Conservation (phyloP, 2,888 invertebrate species). For the Phyllotreta striolata region DNA sequence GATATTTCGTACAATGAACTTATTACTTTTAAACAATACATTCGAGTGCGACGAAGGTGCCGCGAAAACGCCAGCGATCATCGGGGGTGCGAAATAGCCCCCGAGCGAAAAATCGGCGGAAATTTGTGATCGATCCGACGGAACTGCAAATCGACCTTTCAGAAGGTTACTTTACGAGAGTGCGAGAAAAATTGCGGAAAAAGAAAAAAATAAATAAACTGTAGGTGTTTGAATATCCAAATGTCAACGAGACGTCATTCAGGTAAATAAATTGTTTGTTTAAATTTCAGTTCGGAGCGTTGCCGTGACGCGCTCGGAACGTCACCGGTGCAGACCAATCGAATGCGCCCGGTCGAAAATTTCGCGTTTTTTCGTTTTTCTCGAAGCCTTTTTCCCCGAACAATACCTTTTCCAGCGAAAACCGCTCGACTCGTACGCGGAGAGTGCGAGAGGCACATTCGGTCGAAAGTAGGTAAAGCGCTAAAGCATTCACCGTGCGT, state of each 20-base stretch:
- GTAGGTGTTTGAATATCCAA: slow-evolving; percentile 5
- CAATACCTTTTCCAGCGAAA: slow-evolving; percentile 3
- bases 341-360: not conserved
- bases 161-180: not conserved
- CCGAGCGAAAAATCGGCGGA: too few relatives aligned
- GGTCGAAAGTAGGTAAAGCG: slow-evolving; percentile 20
- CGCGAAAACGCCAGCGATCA: slow-evolving; percentile 13
- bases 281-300: not conserved
- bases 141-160: slow-evolving; percentile 7
- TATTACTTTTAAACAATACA: slow-evolving; percentile 37
- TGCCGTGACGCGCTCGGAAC: slow-evolving; percentile 8
- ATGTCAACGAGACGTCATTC: slow-evolving; percentile 2
- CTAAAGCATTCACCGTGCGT: slow-evolving; percentile 5
- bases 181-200: not conserved
- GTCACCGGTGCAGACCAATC: not conserved
- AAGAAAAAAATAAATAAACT: slow-evolving; percentile 13
- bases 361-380: slow-evolving; percentile 1
- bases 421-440: too few relatives aligned
- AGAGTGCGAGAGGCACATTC: slow-evolving; percentile 4
- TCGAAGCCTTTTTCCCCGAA: not conserved
- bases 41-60: slow-evolving; percentile 14
- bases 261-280: slow-evolving; percentile 12
- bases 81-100: slow-evolving; percentile 15
- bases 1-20: slow-evolving; percentile 48
- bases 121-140: too few relatives aligned